Evolutionary conservation across 1,140 invertebrate species (phyloP), one percentile per base, ranked within the genome.

Genomic region (Papilio aristodemus): DNA sequence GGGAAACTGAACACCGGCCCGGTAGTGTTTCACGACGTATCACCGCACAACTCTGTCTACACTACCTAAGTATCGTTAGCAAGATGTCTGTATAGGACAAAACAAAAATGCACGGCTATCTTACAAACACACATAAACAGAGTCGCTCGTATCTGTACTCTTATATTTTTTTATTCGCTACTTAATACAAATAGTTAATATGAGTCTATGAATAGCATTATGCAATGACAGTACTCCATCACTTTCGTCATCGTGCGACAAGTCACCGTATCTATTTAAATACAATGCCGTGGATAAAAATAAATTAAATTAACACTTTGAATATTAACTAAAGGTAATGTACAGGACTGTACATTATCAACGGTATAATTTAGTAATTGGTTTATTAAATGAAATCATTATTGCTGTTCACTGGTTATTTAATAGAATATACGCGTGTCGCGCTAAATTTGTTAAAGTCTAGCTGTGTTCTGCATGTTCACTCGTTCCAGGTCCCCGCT

Each of bases 201-300:
- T 0, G 3, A 10, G 17, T 19, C 0, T 22, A 25, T 54, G 46
- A 54, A 25, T 54, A 50, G 11, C 43, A 54, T 54, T 54, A 54
- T 54, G 10, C 17, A 54, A 54, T 54, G 46, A 54, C 46, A 58
- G 27, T 58, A 14, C 13, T 19, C 14, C 9, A 38, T 39, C 17
- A 62, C 59, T 62, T 62, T n/a, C 59, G 59, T 38, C 59, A 39
- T 62, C 3, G 27, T 62, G 4, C 25, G 11, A 32, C 13, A 8
- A n/a, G 32, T 37, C 43, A 8, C 8, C 17, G 10, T 37, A 37
- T 36, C 14, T 62, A 62, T 62, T 62, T 62, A 62, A 62, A 62
- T 62, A 62, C 59, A 62, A 62, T 62, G n/a, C 32, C 7, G 1
- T 19, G 27, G 1, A 22, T 37, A 17, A 19, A 19, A 9, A 37